Evolutionary conservation across 2,888 invertebrate genomes (phyloP), one percentile per base, ranked within the genome.

Genomic region (Zhuqinia jingwanae): DNA sequence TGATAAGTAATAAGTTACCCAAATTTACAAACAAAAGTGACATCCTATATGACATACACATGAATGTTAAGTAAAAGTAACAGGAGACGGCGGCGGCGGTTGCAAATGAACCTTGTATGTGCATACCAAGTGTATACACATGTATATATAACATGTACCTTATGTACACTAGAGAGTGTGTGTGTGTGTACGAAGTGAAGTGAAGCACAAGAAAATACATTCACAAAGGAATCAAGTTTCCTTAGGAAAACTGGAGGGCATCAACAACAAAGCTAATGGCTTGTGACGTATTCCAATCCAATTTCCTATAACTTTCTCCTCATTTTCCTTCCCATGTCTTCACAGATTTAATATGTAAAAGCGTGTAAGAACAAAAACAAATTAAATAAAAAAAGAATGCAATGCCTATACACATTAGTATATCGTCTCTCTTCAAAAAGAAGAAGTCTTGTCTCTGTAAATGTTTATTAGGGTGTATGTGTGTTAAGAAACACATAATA

Each of bases 271-370:
- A 81, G 47, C 70, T 73, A 81, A 81, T 81, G 81, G 73, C 56
- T 58, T 81, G 73, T 73, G 81, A 81, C 81, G 81, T 81, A 22
- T 60, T 81, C 60, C 70, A 81, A 81, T 81, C 81, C 81, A 81
- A 81, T 81, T 81, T 81, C 73, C 81, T 58, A 45, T 17, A 27
- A 60, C 81, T 81, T 81, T 79, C 77, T 77, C 60, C 42, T 36
- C 56, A 53, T 68, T 63, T 42, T 11, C 17, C 63, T 53, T 68
- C 53, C n/a, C 30, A 36, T 68, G 65, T 68, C 80, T 68, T 80
- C 68, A 13, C 36, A 68, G 80, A 78, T 78, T 78, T 78, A 77
- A 78, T 78, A 78, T 36, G 15, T 30, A 30, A n/a, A n/a, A n/a
- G n/a, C 50, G 36, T 25, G 22, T 27, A 70, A 53, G 11, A 50